Base-by-base conservation (phyloP, 2,797 vertebrate genomes). In the Peromyscus aztecus region DNA sequence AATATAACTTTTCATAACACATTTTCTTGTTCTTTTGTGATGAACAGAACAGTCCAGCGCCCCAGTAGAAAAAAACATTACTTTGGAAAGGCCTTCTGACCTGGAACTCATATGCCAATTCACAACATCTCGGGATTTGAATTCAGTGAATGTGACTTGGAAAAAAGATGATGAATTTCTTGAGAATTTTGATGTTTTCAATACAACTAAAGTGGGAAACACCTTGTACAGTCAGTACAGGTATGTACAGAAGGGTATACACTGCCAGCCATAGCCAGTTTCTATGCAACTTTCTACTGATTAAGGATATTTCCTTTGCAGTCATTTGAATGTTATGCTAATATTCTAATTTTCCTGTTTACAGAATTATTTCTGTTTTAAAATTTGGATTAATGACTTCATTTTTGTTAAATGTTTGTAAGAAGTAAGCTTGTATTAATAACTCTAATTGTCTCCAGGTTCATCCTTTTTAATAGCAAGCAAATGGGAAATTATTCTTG, bases 71-170 rank as follows among this genome's bases (percentile, higher is more conserved):
- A 97, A 98, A 98, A 93, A 87, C 11, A 75, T 99, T 80, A 91
- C 63, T 82, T 69, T 99, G 86, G 80, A 91, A 31, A 98, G 1
- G 27, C 98, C 98, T 4, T 59, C 98, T 86, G 61, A 67, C 52
- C 24, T 99, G 87, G 95, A 98, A 6, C 98, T 99, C 67, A 96
- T 95, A 31, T 99, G 99, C 93, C 98, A 88, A 65, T 98, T 99
- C 3, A 98, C 95, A 0, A 37, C 97, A 17, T 90, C 97, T 34
- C 93, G 96, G 73, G 46, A 95, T 67, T 17, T 77, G 31, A 96
- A 95, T 61, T 98, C 96, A 95, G 96, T 99, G 59, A 98, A 98
- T 0, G 98, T 99, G 55, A 97, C 90, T 31, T 99, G 99, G 99
- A 99, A 65, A 67, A 99, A 95, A 94, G 98, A 98, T 63, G 98